Evolutionary conservation across 2,797 vertebrate species (phyloP).

Genomic region (Oreochromis grahami): DNA sequence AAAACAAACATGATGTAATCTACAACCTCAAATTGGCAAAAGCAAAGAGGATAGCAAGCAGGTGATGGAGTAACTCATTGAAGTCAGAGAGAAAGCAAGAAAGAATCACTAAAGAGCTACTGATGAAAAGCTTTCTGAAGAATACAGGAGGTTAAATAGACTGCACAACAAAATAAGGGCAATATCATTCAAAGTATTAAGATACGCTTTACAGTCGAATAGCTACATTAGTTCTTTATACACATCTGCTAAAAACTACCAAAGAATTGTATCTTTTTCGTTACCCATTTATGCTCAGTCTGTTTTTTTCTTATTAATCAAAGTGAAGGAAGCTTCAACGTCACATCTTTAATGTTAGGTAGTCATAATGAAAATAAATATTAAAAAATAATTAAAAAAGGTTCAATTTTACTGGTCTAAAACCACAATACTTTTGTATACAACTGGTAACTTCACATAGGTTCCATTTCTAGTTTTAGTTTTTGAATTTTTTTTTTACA

Average conservation of each 20-base stretch:
- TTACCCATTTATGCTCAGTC: neutral
- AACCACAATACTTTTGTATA: neutral
- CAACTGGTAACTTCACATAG: neutral
- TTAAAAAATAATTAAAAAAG: too few relatives aligned
- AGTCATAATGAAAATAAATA: neutral
- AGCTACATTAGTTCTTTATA: neutral
- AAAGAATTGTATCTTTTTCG: neutral
- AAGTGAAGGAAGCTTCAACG: neutral
- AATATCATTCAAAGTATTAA: neutral
- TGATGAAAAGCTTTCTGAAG: neutral
- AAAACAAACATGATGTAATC: constrained; percentile 41
- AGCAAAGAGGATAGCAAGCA: neutral
- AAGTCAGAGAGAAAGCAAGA: neutral
- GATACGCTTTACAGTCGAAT: neutral
- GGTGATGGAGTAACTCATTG: neutral
- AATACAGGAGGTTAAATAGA: neutral
- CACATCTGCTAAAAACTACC: neutral
- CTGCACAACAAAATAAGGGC: neutral
- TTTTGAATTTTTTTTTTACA: neutral
- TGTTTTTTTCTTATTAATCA: neutral
- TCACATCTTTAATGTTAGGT: neutral
- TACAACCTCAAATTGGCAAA: neutral
- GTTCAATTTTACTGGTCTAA: too few relatives aligned
- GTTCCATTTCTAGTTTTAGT: neutral
- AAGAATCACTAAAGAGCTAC: neutral